A percentile compares a stretch with the other conserved stretches of the same genome.
These are phyloP conservation scores for Actinostola sp. DNA, from an alignment of 92 coral and sea anemone genomes.

Conservation along the genomic window DNA sequence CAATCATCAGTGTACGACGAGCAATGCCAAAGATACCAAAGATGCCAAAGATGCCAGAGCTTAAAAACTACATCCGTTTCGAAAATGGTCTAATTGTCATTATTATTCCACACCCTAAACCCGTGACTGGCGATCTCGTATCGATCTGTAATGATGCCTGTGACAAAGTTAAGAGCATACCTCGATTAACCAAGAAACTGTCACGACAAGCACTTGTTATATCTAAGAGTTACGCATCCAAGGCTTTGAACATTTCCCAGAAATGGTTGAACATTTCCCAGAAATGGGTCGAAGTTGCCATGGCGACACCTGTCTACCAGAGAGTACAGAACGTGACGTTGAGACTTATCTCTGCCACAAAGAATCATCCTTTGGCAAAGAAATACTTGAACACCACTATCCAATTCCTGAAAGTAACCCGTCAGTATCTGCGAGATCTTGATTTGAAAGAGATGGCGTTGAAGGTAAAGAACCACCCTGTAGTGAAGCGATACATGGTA, in stretches of 20 bases:
- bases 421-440: conserved; percentile 36
- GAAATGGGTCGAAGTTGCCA: conserved; percentile 12
- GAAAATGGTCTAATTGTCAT: conserved; percentile 60
- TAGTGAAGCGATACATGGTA: conserved; percentile 15
- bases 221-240: conserved; percentile 54
- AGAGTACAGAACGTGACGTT: conserved; percentile 5
- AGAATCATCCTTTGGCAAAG: conserved; percentile 43
- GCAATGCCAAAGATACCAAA: too few species aligned
- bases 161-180: conserved; percentile 54
- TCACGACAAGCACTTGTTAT: conserved; percentile 63
- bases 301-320: conserved; percentile 1
- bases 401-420: conserved; percentile 49
- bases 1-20: conserved; percentile 9
- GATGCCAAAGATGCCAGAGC: conserved; percentile 40
- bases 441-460: conserved; percentile 21
- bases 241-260: conserved; percentile 30
- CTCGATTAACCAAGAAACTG: conserved; percentile 48
- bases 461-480: conserved; percentile 31
- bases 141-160: conserved; percentile 53
- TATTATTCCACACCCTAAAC: conserved; percentile 68
- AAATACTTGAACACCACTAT: conserved; percentile 45
- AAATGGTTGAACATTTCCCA: conserved; percentile 18
- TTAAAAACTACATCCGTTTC: conserved; percentile 69
- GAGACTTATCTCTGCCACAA: conserved; percentile 31
- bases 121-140: conserved; percentile 51